A percentile compares a stretch with the other conserved stretches of the same genome.
Evolutionary conservation across 2,797 vertebrate species (phyloP).

Genomic region (Limosa lapponica): DNA sequence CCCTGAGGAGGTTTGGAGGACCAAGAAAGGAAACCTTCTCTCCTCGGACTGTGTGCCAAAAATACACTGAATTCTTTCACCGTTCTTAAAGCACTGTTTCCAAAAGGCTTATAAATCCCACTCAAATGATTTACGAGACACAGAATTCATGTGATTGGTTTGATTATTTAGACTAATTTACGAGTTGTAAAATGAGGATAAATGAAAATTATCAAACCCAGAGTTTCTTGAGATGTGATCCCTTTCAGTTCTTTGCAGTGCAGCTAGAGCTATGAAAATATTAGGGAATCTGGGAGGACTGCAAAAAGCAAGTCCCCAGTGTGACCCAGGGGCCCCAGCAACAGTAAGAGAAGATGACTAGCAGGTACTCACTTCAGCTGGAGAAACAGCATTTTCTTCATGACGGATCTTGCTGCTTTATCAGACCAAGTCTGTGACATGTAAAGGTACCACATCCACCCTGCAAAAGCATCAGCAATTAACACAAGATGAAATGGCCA

Average conservation of each 20-base stretch:
- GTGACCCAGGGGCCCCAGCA: neutral
- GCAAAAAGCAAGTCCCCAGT: neutral
- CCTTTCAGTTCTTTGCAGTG: neutral
- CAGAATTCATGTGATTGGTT: neutral
- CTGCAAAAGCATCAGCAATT: constrained; percentile 15
- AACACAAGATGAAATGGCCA: neutral
- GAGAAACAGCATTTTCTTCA: neutral
- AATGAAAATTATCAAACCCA: neutral
- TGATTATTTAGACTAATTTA: neutral
- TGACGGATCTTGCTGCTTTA: neutral
- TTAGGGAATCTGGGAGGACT: neutral
- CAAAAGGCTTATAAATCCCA: neutral
- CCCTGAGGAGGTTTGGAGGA: neutral
- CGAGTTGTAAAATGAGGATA: neutral
- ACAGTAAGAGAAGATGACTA: neutral
- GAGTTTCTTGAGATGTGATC: neutral
- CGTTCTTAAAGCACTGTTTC: neutral
- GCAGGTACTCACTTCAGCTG: neutral
- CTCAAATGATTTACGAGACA: neutral
- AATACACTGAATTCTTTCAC: neutral
- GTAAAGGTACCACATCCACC: neutral
- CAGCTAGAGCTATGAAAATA: neutral
- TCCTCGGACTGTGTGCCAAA: neutral
- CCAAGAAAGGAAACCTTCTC: neutral
- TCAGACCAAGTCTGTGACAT: neutral